Evolutionary conservation across 2,888 invertebrate genomes (phyloP).

Genomic region (Nudaria mundana): DNA sequence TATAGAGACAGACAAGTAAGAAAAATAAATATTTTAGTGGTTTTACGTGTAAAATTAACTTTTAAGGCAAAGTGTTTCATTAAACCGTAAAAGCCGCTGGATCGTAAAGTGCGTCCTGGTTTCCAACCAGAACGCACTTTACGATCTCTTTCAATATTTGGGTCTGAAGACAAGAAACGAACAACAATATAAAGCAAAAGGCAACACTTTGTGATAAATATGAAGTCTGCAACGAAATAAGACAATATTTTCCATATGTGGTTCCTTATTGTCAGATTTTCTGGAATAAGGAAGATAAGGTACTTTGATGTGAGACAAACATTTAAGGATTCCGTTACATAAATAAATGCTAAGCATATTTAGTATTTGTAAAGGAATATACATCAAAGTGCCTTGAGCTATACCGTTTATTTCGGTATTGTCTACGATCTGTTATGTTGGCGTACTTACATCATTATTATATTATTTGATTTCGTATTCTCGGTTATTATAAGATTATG

Average conservation of each 20-base stretch:
- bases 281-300: constrained; percentile 4
- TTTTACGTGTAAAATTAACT: too few relatives aligned
- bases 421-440: not conserved
- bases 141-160: too few relatives aligned
- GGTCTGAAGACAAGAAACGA: too few relatives aligned
- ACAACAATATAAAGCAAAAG: too few relatives aligned
- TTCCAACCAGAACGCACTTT: too few relatives aligned
- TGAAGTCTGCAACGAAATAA: constrained; percentile 21
- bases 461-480: too few relatives aligned
- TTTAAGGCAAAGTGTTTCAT: too few relatives aligned
- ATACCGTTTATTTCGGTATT: not conserved
- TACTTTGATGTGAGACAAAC: constrained; percentile 13
- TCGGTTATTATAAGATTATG: too few relatives aligned
- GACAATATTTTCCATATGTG: constrained; percentile 14
- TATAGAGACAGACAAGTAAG: too few relatives aligned
- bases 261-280: constrained; percentile 14
- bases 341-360: not conserved
- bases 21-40: too few relatives aligned
- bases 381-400: not conserved
- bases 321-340: constrained; percentile 1
- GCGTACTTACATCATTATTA: not conserved
- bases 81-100: too few relatives aligned
- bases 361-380: not conserved
- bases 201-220: constrained; percentile 17
- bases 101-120: too few relatives aligned